These are phyloP conservation scores for Thymelicus lineola DNA, from an alignment of 2,888 invertebrate genomes.

Conservation along the genomic window DNA sequence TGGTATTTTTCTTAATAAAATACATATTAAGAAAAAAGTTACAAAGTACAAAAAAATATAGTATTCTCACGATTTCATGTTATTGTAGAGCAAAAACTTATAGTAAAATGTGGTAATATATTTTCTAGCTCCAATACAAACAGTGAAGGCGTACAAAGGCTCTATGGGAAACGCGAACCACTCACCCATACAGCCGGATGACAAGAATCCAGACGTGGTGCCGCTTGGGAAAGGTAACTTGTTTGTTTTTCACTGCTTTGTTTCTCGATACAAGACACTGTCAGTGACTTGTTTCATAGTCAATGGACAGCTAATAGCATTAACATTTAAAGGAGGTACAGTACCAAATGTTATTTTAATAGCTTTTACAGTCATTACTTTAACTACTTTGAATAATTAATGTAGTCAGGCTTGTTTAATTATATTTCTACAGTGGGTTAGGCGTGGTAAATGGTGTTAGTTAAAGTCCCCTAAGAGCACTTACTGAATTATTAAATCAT, in stretches of 20 bases:
- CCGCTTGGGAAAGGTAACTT: constrained; percentile 92
- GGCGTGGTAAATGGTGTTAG: too few species aligned
- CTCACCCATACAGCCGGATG: constrained; percentile 90
- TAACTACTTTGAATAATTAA: too few species aligned
- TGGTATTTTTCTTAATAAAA: too few species aligned
- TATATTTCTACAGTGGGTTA: too few species aligned
- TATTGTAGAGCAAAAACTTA: not conserved
- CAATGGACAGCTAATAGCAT: constrained; percentile 1
- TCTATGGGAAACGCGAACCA: constrained; percentile 85
- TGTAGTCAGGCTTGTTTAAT: too few species aligned
- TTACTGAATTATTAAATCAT: too few species aligned
- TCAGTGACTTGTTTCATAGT: not conserved
- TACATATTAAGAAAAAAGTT: too few species aligned
- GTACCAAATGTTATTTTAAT: too few species aligned
- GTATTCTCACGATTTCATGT: not conserved
- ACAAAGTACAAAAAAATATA: not conserved
- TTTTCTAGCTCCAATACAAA: constrained; percentile 72
- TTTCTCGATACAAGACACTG: not conserved
- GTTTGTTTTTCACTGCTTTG: constrained; percentile 6
- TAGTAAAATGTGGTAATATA: constrained; percentile 40
- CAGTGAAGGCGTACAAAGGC: constrained; percentile 86
- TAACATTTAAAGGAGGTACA: not conserved
- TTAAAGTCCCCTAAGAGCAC: too few species aligned
- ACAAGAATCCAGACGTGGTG: constrained; percentile 95
- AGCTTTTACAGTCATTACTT: too few species aligned